Base-by-base conservation (phyloP, 1,140 invertebrate species). In the Spodoptera litura region DNA sequence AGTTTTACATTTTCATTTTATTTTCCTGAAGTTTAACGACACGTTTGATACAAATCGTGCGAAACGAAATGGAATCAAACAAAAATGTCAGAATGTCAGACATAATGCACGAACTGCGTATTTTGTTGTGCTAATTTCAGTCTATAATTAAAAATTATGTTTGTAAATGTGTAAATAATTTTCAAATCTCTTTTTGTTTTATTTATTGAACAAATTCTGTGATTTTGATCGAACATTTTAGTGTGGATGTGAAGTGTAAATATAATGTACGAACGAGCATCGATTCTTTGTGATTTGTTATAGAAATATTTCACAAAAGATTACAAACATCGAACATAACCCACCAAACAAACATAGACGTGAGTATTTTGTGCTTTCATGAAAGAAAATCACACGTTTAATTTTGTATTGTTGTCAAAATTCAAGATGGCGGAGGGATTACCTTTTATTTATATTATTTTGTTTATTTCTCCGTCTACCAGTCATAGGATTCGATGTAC, bases 371-470 rank as follows among this genome's bases (percentile, higher is more conserved):
- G 53, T 58, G 31, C 61, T 44, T 44, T 13, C 3, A 4, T 35
- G 9, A 66, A 8, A 44, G 12, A 13, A 25, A 55, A 44, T 72
- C 53, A 68, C 62, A 68, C 62, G 62, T 76, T 76, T 44, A 44
- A 55, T 31, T 53, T 64, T 56, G 8, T 77, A 56, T 68, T 49
- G 52, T 56, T 78, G 25, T 75, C 27, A 52, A 66, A 59, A 78
- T 84, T 51, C 88, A 89, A 91, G 80, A 89, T 91, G 89, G 87
- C 88, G 85, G 88, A 80, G 27, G n/a, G 75, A 9, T 25, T 74
- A 61, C 12, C 56, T 53, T 38, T 35, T 80, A 73, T 61, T 79
- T 62, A 64, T 35, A 71, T 66, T 58, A 74, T 72, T 78, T 55
- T 66, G 31, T 62, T 59, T 78, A 72, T 77, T 68, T 77, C 74